Conservation (phyloP, 2,888 invertebrate species). For the Chrysotoxum bicinctum region DNA sequence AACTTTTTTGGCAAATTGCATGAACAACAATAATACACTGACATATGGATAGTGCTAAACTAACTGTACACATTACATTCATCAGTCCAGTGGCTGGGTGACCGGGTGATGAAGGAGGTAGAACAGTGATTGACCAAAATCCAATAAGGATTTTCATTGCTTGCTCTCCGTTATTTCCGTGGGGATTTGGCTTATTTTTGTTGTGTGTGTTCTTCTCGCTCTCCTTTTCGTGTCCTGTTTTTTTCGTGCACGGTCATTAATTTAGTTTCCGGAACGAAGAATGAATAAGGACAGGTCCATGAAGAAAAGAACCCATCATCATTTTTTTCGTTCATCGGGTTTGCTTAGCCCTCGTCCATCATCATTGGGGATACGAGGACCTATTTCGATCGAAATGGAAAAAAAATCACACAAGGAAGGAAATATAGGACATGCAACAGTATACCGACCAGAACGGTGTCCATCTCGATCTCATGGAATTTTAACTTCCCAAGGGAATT, state of each 20-base stretch:
- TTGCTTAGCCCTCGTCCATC: slow-evolving; percentile 23
- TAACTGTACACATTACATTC: slow-evolving; percentile 24
- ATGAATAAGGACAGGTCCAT: slow-evolving; percentile 7
- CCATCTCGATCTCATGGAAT: slow-evolving; percentile 27
- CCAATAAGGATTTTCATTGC: slow-evolving; percentile 61
- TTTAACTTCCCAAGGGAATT: slow-evolving; percentile 38
- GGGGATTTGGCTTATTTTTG: slow-evolving; percentile 45
- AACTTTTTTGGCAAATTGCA: not conserved
- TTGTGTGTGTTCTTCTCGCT: not conserved
- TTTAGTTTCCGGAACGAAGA: slow-evolving; percentile 60
- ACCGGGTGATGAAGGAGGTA: slow-evolving; percentile 16
- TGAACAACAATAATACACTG: slow-evolving; percentile 49
- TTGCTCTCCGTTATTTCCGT: slow-evolving; percentile 44
- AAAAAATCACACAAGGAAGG: not conserved
- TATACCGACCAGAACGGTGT: not conserved
- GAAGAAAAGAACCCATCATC: slow-evolving; percentile 32
- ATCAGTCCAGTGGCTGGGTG: slow-evolving; percentile 6
- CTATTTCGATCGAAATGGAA: not conserved
- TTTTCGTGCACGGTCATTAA: slow-evolving; percentile 49
- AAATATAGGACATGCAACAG: slow-evolving; percentile 56
- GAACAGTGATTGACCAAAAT: slow-evolving; percentile 63
- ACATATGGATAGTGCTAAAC: slow-evolving; percentile 32
- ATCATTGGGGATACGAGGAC: slow-evolving; percentile 5
- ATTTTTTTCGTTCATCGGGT: not conserved
- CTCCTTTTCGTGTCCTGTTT: not conserved